Conservation (phyloP, 2,888 invertebrate species). For the Tenthredo amoena region DNA sequence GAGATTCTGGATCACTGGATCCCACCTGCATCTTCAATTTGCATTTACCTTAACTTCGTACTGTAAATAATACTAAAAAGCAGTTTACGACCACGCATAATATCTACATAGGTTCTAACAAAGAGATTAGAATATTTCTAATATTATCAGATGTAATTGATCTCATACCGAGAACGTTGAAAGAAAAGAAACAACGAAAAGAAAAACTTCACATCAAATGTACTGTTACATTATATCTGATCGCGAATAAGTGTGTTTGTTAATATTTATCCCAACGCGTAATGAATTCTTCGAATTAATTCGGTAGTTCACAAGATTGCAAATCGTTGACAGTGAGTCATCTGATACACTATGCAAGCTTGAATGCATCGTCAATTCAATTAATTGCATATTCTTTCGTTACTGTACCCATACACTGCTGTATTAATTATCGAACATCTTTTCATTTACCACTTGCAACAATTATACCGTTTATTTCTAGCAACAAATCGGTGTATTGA, state of each 20-base stretch:
- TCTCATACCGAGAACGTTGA: background rate
- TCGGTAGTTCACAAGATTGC: background rate
- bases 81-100: background rate
- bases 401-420: background rate
- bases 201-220: background rate
- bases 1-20: constrained; percentile 42
- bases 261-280: background rate
- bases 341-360: background rate
- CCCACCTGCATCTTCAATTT: constrained; percentile 27
- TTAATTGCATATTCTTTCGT: background rate
- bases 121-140: constrained; percentile 15
- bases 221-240: background rate
- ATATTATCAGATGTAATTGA: background rate
- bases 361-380: constrained; percentile 9
- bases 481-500: background rate
- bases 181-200: background rate
- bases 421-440: background rate
- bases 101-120: background rate
- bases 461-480: background rate
- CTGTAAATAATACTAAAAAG: background rate
- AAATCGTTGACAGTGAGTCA: background rate
- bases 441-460: background rate
- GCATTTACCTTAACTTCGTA: background rate
- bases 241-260: background rate
- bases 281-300: background rate